Evolutionary conservation across 2,888 invertebrate species (phyloP).

Genomic region (Osmoderma eremita): DNA sequence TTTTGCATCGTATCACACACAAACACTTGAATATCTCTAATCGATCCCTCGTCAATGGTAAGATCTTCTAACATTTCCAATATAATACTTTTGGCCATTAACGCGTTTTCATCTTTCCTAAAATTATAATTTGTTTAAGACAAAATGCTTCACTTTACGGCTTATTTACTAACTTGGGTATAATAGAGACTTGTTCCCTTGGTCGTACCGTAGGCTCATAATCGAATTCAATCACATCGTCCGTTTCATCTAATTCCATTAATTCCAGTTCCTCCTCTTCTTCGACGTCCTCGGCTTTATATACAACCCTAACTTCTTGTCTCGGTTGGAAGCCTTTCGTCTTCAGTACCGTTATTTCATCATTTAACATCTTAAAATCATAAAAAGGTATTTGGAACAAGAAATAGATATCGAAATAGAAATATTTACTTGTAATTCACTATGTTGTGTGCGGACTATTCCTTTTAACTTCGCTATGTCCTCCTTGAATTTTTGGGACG

Average conservation of each 20-base stretch:
- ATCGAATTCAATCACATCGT: slow-evolving; percentile 42
- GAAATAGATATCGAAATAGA: too few species aligned
- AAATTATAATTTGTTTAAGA: slow-evolving; percentile 8
- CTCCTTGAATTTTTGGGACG: slow-evolving; percentile 56
- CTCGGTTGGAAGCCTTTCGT: slow-evolving; percentile 55
- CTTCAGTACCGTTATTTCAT: slow-evolving; percentile 56
- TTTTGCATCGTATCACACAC: slow-evolving; percentile 51
- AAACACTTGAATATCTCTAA: slow-evolving; percentile 50
- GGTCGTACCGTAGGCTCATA: slow-evolving; percentile 6
- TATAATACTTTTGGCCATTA: slow-evolving; percentile 51
- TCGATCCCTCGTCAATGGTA: slow-evolving; percentile 45
- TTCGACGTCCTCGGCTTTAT: slow-evolving; percentile 44
- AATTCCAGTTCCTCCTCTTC: slow-evolving; percentile 45
- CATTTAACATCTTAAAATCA: slow-evolving; percentile 42
- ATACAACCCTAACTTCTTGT: slow-evolving; percentile 27
- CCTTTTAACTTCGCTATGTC: slow-evolving; percentile 62
- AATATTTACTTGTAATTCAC: slow-evolving; percentile 60
- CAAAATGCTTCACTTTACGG: neutral
- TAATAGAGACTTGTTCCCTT: slow-evolving; percentile 20
- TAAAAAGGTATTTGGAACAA: neutral
- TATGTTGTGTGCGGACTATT: slow-evolving; percentile 60
- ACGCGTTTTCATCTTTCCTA: slow-evolving; percentile 20
- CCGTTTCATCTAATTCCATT: slow-evolving; percentile 44
- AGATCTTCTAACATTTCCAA: slow-evolving; percentile 53
- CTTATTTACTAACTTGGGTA: slow-evolving; percentile 26